Percentiles rank a stretch among this genome's conserved stretches.
phyloP scores from a whole-genome alignment of 2,797 vertebrate species.

The Tokudaia tokunoshimensis region DNA sequence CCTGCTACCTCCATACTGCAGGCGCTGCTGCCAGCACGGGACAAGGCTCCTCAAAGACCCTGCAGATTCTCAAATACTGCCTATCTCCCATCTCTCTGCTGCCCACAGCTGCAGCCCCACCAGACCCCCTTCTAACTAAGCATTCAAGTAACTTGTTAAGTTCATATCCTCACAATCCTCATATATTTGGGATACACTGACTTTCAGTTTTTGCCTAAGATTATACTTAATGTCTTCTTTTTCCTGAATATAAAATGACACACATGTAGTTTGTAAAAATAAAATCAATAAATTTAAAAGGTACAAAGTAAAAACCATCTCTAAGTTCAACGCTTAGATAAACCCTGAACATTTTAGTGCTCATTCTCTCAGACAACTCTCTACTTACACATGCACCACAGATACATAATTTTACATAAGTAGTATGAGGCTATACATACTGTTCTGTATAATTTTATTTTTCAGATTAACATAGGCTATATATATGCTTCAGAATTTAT shows the following conservation, averaged over 20 bases:
- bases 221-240: constrained; percentile 12
- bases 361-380: constrained; percentile 42
- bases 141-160: not conserved
- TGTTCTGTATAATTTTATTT: constrained; percentile 54
- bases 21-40: rapidly evolving
- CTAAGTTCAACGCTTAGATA: constrained; percentile 30
- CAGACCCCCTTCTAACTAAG: not conserved
- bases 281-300: constrained; percentile 41
- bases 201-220: constrained; percentile 26
- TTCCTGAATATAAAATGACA: constrained; percentile 28
- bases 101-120: not conserved
- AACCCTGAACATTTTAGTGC: constrained; percentile 12
- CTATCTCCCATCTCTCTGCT: not conserved
- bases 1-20: not conserved
- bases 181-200: not conserved
- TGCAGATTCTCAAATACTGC: not conserved
- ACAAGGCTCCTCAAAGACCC: not conserved
- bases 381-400: constrained; percentile 19
- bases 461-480: constrained; percentile 56
- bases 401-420: constrained; percentile 38
- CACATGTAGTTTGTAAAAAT: not conserved
- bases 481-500: constrained; percentile 61
- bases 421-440: constrained; percentile 8
- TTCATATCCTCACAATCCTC: not conserved
- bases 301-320: constrained; percentile 56